Evolutionary conservation across 1,140 invertebrate genomes (phyloP), one percentile per base, ranked within the genome.

Genomic region (Neuroterus valhalla): DNA sequence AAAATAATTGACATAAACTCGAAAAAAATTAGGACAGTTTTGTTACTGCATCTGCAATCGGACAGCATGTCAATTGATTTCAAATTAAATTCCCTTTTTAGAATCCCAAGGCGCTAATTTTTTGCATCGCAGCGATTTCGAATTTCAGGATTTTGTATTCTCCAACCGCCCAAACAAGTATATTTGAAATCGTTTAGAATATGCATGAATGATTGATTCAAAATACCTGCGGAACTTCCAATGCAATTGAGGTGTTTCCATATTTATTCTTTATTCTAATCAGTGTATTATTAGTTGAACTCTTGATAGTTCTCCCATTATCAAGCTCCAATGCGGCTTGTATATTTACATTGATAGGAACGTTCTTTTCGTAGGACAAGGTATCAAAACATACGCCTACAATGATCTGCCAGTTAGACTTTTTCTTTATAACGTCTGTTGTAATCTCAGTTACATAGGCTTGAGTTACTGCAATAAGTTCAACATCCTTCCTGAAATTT

Each of bases 401-500:
- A 62, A 76, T 66, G 0, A 90, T 45, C 66, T 76, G 66, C 88
- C 88, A 90, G 38, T 45, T 68, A n/a, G 81, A 72, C 8, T 78
- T 52, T 14, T 79, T 70, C 38, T 87, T 78, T 12, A 78, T 76
- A 14, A 91, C 67, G 44, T 89, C 84, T 48, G 84, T 78, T n/a
- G 90, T 86, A n/a, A 92, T 76, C 78, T 93, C 90, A 6, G 48
- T 23, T 10, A 52, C 45, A 23, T 81, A 78, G 14, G 88, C 84
- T 17, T 86, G 70, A 74, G 92, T 87, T 38, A 88, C 89, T 11
- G 88, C 83, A 83, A 92, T 83, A 15, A 94, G 70, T 77, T 91
- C 89, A 15, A 94, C 90, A 48, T 89, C 79, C 84, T 92, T 92
- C 92, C 92, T 93, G 73, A 88, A 87, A 80, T n/a, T 68, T 15